Evolutionary conservation across 2,113 vertebrate genomes (phyloP), one percentile per base, ranked within the genome.

Genomic region (Clarias batrachus): DNA sequence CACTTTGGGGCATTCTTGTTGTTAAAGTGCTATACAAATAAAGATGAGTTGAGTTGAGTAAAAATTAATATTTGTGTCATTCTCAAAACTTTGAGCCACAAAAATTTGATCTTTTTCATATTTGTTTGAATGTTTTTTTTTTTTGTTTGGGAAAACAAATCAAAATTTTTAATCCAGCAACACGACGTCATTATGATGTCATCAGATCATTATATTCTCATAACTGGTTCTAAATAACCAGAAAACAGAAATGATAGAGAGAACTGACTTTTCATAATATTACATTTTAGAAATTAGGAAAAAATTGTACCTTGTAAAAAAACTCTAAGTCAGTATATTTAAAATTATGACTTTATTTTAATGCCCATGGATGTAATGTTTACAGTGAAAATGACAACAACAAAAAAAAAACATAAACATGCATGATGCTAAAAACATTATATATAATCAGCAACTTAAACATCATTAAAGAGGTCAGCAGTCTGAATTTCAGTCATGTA

Each of bases 261-360:
- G 4, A 4, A 68, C 14, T 17, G 19, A 33, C 27, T 37, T 71
- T 71, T 0, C 30, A 37, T 71, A 19, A 33, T 3, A 1, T 71
- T 30, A 71, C 7, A 5, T 68, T 19, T 37, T 19, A 23, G 37
- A 48, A 74, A 74, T 48, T 4, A 41, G 19, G 21, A 41, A 74
- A 74, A 14, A 1, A 14, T 68, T 68, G 11, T 13, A 27, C 65
- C 11, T 33, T 4, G 3, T 41, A 41, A 16, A 54, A 54, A 27
- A 27, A 25, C 1, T 30, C 0, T 3, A 79, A 3, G 52, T 5
- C 1, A 79, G 4, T 27, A 81, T 71, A 54, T 77, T 86, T 84
- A 92, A 83, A 88, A 92, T 92, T 91, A 90, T 81, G 66, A 57
- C 56, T 93, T 92, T 93, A 91, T 92, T 92, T 90, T 82, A 88